Conservation (phyloP, 30 jellyfish, hydroid and myxozoan genomes). For the Hydractinia symbiolongicarpus region DNA sequence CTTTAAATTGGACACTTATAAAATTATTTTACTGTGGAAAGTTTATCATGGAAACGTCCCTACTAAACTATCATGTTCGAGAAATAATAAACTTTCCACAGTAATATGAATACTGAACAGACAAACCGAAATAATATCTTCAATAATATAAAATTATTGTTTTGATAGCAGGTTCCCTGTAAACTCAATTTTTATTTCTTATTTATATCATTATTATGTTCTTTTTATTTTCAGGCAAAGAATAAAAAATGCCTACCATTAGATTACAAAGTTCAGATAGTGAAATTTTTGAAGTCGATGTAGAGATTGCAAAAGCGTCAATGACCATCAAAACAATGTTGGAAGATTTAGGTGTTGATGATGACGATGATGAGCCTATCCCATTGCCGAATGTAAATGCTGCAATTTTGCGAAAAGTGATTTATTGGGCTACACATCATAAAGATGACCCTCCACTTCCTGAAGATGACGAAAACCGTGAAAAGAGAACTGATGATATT, state of each 20-base stretch:
- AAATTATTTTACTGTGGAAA: no score
- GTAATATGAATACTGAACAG: no score
- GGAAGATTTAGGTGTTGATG: slow-evolving; percentile 79
- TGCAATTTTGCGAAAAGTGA: slow-evolving; percentile 74
- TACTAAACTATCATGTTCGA: no score
- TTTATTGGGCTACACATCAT: slow-evolving; percentile 95
- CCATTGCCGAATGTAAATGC: slow-evolving; percentile 95
- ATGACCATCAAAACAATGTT: slow-evolving; percentile 88
- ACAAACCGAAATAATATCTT: no score
- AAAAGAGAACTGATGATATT: slow-evolving; percentile 71
- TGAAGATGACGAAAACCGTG: slow-evolving; percentile 90
- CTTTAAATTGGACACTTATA: no score
- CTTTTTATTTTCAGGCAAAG: background rate
- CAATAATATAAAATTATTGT: no score
- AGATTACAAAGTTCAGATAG: slow-evolving; percentile 87
- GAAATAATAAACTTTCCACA: no score
- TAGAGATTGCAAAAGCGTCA: slow-evolving; percentile 97
- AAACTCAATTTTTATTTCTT: no score
- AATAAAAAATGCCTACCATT: slow-evolving; percentile 73
- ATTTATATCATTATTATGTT: background rate
- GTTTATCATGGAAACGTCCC: no score
- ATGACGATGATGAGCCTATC: slow-evolving; percentile 90
- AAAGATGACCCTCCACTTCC: slow-evolving; percentile 97
- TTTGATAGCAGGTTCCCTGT: no score
- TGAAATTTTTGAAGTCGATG: slow-evolving; percentile 89